These are phyloP conservation scores for Saimiri boliviensis DNA, from an alignment of 2,113 vertebrate genomes.

Conservation along the genomic window DNA sequence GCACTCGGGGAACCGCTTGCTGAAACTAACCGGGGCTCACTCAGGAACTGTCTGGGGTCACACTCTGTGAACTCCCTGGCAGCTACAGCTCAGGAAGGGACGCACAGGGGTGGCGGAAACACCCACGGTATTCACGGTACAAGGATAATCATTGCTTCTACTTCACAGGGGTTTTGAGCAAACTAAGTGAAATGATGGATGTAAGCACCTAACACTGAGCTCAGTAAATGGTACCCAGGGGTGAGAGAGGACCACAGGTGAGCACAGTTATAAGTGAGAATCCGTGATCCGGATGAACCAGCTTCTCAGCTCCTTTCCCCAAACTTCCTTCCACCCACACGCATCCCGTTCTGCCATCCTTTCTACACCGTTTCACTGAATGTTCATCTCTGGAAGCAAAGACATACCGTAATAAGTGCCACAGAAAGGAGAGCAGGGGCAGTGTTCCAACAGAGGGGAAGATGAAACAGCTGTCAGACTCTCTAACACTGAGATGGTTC, in stretches of 20 bases:
- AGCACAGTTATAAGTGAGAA: not conserved
- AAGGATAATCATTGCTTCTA: fast-evolving
- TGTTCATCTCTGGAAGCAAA: not conserved
- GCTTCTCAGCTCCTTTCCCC: not conserved
- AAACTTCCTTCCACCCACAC: not conserved
- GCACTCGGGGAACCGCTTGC: not conserved
- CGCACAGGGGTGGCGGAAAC: not conserved
- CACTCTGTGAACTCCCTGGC: not conserved
- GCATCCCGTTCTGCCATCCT: not conserved
- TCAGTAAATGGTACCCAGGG: not conserved
- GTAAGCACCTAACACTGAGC: not conserved
- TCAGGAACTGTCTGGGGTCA: not conserved
- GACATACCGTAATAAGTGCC: not conserved
- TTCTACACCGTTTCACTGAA: not conserved
- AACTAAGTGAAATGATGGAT: not conserved
- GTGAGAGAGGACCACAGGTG: not conserved
- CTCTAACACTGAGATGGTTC: not conserved
- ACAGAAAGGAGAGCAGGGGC: not conserved
- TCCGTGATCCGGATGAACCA: not conserved
- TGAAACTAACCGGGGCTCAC: not conserved
- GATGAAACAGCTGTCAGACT: not conserved
- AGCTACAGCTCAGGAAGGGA: not conserved
- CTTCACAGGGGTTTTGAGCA: not conserved
- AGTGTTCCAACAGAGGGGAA: not conserved
- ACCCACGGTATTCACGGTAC: too few species aligned